Percentiles rank a stretch among this genome's conserved stretches.
phyloP scores from a whole-genome alignment of 2,113 vertebrate genomes.

The Pampusana beccarii region DNA sequence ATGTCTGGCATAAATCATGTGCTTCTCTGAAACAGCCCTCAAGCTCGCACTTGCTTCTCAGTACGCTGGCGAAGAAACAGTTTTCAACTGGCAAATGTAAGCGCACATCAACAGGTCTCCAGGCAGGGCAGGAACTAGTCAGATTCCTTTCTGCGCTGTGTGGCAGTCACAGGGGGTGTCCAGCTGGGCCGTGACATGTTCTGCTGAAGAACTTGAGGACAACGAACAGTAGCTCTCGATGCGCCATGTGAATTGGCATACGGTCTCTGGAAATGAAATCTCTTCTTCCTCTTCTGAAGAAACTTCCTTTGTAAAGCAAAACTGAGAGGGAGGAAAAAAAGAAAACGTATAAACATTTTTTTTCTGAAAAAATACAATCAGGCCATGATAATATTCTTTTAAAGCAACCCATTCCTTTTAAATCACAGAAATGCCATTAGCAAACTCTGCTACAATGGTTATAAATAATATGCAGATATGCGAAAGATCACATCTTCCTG shows the following conservation, averaged over 20 bases:
- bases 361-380: background rate
- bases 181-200: background rate
- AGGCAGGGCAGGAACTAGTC: background rate
- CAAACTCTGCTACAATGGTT: background rate
- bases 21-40: background rate
- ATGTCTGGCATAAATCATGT: background rate
- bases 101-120: background rate
- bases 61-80: background rate
- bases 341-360: background rate
- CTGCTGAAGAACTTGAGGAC: background rate
- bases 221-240: background rate
- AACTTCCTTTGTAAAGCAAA: background rate
- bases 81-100: background rate
- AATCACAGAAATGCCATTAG: background rate
- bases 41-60: background rate
- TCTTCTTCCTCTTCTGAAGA: background rate
- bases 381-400: background rate
- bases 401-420: background rate
- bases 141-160: background rate
- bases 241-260: fast-evolving
- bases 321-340: background rate
- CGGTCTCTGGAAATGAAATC: background rate
- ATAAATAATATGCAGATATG: background rate
- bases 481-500: background rate
- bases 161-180: slow-evolving; percentile 12